phyloP scores from a whole-genome alignment of 2,113 vertebrate species.

The Syrrhaptes paradoxus region DNA sequence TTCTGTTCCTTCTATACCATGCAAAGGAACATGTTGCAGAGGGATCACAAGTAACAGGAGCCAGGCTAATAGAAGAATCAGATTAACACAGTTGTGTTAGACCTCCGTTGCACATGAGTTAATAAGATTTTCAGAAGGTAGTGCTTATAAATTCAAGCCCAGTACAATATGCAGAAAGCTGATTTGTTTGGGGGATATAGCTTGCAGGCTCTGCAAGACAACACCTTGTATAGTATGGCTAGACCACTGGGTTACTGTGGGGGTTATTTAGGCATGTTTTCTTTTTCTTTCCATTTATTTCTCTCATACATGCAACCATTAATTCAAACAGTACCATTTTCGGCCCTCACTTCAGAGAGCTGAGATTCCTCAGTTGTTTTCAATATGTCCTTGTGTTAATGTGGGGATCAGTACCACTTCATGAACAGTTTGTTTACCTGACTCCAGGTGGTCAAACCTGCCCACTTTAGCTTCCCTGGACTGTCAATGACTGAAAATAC shows the following conservation, averaged over 20 bases:
- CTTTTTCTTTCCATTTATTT: not conserved
- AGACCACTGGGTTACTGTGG: not conserved
- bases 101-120: not conserved
- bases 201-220: not conserved
- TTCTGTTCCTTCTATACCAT: not conserved
- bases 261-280: not conserved
- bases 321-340: not conserved
- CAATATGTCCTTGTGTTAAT: not conserved
- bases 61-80: not conserved
- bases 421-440: not conserved
- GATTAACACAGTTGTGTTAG: not conserved
- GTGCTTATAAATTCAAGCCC: not conserved
- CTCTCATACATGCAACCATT: not conserved
- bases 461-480: not conserved
- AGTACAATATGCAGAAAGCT: not conserved
- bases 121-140: not conserved
- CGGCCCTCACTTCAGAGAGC: not conserved
- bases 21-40: not conserved
- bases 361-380: not conserved
- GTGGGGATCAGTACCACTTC: not conserved
- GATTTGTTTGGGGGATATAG: not conserved
- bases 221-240: not conserved
- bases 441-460: not conserved
- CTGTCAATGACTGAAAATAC: not conserved
- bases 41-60: not conserved